Conservation (phyloP, 2,888 invertebrate genomes). For the Trissolcus brochymenae region DNA sequence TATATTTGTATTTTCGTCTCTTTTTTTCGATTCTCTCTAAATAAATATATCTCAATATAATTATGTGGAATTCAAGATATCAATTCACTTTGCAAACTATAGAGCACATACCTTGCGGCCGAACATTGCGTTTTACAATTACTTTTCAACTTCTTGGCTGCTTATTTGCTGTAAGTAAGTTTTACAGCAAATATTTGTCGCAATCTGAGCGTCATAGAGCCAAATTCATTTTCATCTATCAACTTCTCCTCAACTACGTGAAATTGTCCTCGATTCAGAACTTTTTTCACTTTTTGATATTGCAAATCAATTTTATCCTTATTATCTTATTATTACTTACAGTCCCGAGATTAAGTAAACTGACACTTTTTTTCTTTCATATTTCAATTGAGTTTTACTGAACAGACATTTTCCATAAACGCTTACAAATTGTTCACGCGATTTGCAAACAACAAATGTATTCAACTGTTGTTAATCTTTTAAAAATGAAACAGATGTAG, state of each 20-base stretch:
- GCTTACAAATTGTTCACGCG: neutral
- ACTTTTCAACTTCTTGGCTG: conserved; percentile 29
- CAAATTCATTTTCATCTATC: conserved; percentile 33
- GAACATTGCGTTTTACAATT: conserved; percentile 19
- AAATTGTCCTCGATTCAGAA: conserved; percentile 17
- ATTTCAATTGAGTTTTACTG: no score
- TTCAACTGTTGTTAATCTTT: neutral
- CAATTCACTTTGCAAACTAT: no score
- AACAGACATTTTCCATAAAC: no score
- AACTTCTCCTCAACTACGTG: conserved; percentile 17
- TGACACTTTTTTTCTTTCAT: no score
- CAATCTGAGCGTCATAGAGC: conserved; percentile 5
- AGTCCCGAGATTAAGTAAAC: no score
- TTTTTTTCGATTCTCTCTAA: no score
- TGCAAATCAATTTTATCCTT: neutral
- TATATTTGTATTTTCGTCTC: no score
- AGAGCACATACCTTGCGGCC: neutral
- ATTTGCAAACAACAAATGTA: neutral
- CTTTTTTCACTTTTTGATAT: conserved; percentile 17
- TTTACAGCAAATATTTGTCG: conserved; percentile 34
- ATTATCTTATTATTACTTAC: no score
- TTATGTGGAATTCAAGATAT: no score
- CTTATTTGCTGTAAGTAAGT: conserved; percentile 26
- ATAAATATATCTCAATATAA: no score
- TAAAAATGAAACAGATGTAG: no score